phyloP scores from a whole-genome alignment of 2,797 vertebrate genomes.

The Mus caroli region DNA sequence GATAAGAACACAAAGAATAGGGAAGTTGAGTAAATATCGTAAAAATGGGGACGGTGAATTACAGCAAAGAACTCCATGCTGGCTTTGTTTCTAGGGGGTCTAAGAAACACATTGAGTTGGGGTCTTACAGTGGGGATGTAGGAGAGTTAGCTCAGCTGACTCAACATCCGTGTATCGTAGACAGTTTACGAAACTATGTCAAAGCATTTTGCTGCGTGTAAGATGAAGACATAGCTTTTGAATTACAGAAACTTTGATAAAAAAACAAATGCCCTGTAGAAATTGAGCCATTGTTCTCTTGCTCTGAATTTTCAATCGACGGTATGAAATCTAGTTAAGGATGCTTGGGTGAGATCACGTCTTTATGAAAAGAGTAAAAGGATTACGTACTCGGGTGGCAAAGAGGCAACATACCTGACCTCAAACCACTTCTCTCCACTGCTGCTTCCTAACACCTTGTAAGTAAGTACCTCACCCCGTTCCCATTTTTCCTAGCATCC shows the following conservation, averaged over 20 bases:
- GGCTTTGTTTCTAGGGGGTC: too few relatives aligned
- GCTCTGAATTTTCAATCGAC: conserved; percentile 54
- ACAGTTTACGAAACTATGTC: background rate
- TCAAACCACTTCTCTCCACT: background rate
- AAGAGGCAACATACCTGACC: background rate
- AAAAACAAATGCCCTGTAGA: conserved; percentile 52
- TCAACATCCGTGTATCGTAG: background rate
- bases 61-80: too few relatives aligned
- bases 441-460: background rate
- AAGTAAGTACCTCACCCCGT: background rate
- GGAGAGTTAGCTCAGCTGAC: too few relatives aligned
- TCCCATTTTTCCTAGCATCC: background rate
- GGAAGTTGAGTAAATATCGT: too few relatives aligned
- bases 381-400: background rate
- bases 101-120: too few relatives aligned
- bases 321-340: conserved; percentile 66
- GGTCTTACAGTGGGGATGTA: too few relatives aligned
- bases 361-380: conserved; percentile 30
- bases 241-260: conserved; percentile 66
- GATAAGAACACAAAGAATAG: too few relatives aligned
- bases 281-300: conserved; percentile 51
- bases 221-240: conserved; percentile 33
- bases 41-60: too few relatives aligned
- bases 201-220: background rate
- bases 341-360: background rate